A percentile compares a stretch with the other conserved stretches of the same genome.
Evolutionary conservation across 2,888 invertebrate genomes (phyloP).

Genomic region (Polyploca ridens): DNA sequence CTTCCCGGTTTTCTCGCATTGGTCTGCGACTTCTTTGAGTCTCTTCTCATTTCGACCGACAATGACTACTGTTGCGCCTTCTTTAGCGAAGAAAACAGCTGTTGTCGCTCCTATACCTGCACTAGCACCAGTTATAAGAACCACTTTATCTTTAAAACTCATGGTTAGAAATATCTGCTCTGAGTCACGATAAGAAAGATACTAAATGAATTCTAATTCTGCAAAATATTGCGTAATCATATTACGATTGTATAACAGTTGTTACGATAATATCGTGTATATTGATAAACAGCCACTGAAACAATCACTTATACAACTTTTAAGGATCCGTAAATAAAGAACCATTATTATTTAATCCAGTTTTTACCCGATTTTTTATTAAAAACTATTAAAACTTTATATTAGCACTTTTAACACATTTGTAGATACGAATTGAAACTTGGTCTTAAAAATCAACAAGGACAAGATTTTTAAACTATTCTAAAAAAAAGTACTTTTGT

Average conservation of each 20-base stretch:
- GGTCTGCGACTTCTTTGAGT: conserved; percentile 20
- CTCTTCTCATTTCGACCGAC: conserved; percentile 31
- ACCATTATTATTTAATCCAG: too few species aligned
- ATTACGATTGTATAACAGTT: neutral
- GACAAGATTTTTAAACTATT: too few species aligned
- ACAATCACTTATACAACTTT: too few species aligned
- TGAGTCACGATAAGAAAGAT: neutral
- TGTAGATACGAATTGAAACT: too few species aligned
- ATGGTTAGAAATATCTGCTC: conserved; percentile 22
- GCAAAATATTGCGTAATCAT: neutral
- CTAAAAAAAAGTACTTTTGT: too few species aligned
- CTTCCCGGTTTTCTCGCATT: conserved; percentile 28
- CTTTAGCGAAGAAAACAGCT: conserved; percentile 42
- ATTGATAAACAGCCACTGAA: neutral
- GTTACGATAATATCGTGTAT: neutral
- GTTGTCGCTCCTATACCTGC: conserved; percentile 51
- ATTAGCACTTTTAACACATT: too few species aligned
- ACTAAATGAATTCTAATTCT: neutral
- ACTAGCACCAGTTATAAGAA: conserved; percentile 48
- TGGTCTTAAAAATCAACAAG: too few species aligned
- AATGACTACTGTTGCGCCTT: conserved; percentile 32
- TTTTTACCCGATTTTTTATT: too few species aligned
- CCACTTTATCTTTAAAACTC: conserved; percentile 47
- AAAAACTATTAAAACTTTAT: too few species aligned
- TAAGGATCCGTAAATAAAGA: too few species aligned